These are phyloP conservation scores for Branchipolynoe longqiensis DNA, from an alignment of 2,888 invertebrate genomes.

Conservation along the genomic window DNA sequence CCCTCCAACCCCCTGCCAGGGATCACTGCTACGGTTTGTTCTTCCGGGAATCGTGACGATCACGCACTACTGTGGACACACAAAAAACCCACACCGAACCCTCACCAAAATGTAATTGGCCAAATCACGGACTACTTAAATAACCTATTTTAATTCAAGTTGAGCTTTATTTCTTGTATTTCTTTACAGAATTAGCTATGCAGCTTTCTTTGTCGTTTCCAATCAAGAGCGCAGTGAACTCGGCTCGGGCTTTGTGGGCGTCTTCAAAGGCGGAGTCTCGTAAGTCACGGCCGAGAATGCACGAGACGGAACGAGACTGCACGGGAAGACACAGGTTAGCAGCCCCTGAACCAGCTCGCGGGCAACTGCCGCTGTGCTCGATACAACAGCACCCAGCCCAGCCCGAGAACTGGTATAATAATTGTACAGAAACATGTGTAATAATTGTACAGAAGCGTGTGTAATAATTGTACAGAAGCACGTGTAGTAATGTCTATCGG, in stretches of 20 bases:
- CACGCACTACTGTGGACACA: neutral
- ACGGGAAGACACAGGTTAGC: too few species aligned
- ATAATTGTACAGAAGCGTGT: too few species aligned
- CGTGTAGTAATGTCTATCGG: too few species aligned
- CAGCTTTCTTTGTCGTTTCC: conserved; percentile 23
- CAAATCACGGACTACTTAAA: conserved; percentile 36
- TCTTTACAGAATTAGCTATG: conserved; percentile 31
- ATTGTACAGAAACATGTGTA: too few species aligned
- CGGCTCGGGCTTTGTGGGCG: neutral
- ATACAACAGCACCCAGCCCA: too few species aligned
- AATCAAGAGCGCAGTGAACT: neutral
- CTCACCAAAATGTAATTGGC: conserved; percentile 25
- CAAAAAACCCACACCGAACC: neutral
- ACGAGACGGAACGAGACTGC: too few species aligned
- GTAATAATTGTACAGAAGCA: too few species aligned
- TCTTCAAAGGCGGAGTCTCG: conserved; percentile 27
- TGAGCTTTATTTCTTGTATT: conserved; percentile 15
- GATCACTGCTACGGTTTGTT: conserved; percentile 7
- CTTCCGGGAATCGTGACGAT: conserved; percentile 7
- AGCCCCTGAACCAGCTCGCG: too few species aligned
- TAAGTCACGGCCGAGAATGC: conserved; percentile 11
- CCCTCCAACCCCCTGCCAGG: too few species aligned
- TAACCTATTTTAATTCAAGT: conserved; percentile 40
- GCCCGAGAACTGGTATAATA: too few species aligned
- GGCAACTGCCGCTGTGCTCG: too few species aligned